phyloP scores from a whole-genome alignment of 2,113 vertebrate genomes.

The Hydrolagus affinis region DNA sequence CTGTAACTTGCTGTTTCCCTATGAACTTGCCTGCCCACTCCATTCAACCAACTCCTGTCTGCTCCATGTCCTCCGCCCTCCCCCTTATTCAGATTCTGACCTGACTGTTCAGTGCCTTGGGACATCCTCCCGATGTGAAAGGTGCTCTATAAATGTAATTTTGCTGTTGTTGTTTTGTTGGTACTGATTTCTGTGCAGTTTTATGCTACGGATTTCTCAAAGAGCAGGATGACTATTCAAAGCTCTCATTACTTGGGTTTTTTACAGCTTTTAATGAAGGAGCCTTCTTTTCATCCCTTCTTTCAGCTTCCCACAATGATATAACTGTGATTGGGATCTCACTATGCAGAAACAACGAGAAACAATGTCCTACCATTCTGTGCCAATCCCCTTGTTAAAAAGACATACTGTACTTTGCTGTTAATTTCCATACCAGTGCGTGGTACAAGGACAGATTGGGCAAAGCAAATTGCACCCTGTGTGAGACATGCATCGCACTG shows the following conservation, averaged over 20 bases:
- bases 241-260: neutral
- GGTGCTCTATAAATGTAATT: too few species aligned
- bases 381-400: neutral
- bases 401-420: neutral
- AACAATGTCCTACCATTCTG: neutral
- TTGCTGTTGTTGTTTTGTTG: too few species aligned
- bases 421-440: slow-evolving; percentile 17
- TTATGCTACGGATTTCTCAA: neutral
- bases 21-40: too few species aligned
- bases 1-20: too few species aligned
- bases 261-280: neutral
- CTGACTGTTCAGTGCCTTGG: too few species aligned
- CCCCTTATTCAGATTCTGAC: too few species aligned
- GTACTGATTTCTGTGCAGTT: neutral
- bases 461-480: neutral
- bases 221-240: neutral
- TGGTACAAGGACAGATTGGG: neutral
- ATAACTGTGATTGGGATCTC: neutral
- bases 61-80: too few species aligned
- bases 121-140: too few species aligned
- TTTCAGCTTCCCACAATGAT: neutral
- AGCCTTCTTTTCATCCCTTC: neutral
- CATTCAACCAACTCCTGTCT: too few species aligned
- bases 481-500: neutral
- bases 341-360: neutral